A percentile compares a stretch with the other conserved stretches of the same genome.
Conservation (phyloP, 2,888 invertebrate genomes). For the Cheilosia urbana region DNA sequence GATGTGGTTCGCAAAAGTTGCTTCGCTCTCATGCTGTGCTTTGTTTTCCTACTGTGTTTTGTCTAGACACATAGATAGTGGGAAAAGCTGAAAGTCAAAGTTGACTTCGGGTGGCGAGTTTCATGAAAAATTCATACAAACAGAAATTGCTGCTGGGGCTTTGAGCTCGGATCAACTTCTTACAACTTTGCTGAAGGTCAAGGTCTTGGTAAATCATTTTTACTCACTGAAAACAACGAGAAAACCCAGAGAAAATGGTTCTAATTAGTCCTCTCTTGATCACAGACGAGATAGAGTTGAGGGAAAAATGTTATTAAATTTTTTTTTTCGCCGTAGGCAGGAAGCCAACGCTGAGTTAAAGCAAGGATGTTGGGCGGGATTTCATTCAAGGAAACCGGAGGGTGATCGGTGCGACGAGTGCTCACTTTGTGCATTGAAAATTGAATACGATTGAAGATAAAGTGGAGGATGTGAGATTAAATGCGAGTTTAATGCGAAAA, state of each 20-base stretch:
- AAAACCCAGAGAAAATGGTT: slow-evolving; percentile 6
- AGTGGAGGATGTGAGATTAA: slow-evolving; percentile 41
- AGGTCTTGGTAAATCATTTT: slow-evolving; percentile 38
- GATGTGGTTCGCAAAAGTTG: slow-evolving; percentile 59
- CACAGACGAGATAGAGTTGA: not conserved
- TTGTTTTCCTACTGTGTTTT: slow-evolving; percentile 24
- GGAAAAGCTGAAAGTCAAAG: slow-evolving; percentile 35
- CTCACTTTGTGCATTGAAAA: slow-evolving; percentile 44
- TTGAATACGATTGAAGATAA: slow-evolving; percentile 43
- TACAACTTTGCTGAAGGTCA: slow-evolving; percentile 46
- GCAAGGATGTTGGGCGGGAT: slow-evolving; percentile 11
- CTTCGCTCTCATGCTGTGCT: slow-evolving; percentile 35
- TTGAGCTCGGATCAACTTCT: slow-evolving; percentile 30
- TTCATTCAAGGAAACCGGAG: not conserved
- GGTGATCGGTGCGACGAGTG: slow-evolving; percentile 15
- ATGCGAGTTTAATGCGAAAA: slow-evolving; percentile 4
- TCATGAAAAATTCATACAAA: slow-evolving; percentile 3
- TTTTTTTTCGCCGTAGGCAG: slow-evolving; percentile 12
- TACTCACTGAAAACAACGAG: not conserved
- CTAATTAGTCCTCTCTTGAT: slow-evolving; percentile 35
- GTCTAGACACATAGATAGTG: slow-evolving; percentile 50
- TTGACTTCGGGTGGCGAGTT: slow-evolving; percentile 35
- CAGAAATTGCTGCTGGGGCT: slow-evolving; percentile 5
- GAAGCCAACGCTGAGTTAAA: slow-evolving; percentile 31
- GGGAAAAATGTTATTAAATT: not conserved